Percentiles rank a stretch among this genome's conserved stretches.
Conservation (phyloP, 2,888 invertebrate genomes). For the Thyatira batis region DNA sequence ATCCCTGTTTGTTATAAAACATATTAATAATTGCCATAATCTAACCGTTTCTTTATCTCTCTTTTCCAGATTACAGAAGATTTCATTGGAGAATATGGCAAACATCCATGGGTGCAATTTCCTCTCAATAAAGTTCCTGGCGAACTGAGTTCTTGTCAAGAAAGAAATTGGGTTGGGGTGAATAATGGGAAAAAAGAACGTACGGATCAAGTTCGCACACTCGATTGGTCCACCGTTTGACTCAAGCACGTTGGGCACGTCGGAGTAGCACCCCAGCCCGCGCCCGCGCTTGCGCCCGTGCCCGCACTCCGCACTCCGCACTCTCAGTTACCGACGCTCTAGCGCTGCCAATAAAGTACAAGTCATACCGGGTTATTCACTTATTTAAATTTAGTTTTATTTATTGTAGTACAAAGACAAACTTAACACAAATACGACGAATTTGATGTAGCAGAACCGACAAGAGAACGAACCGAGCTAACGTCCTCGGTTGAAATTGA, state of each 20-base stretch:
- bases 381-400: conserved; percentile 74
- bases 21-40: not conserved
- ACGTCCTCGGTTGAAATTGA: conserved; percentile 70
- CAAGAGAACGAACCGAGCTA: conserved; percentile 52
- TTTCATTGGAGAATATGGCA: conserved; percentile 50
- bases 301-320: conserved; percentile 53
- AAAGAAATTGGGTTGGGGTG: conserved; percentile 62
- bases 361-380: conserved; percentile 77
- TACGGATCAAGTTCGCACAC: conserved; percentile 78
- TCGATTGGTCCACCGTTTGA: conserved; percentile 77
- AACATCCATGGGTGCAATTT: conserved; percentile 31
- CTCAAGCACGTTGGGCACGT: conserved; percentile 56
- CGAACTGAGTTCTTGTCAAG: conserved; percentile 55
- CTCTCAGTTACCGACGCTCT: conserved; percentile 80
- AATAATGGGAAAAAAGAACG: conserved; percentile 81
- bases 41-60: conserved; percentile 32
- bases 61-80: conserved; percentile 54
- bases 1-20: not conserved
- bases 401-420: conserved; percentile 76
- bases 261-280: conserved; percentile 65
- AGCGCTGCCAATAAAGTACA: conserved; percentile 81
- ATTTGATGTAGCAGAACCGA: conserved; percentile 58
- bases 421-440: conserved; percentile 41
- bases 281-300: conserved; percentile 39
- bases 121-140: conserved; percentile 38